These are phyloP conservation scores for Chamaetylas fuelleborni DNA, from an alignment of 2,113 vertebrate species.

Conservation along the genomic window DNA sequence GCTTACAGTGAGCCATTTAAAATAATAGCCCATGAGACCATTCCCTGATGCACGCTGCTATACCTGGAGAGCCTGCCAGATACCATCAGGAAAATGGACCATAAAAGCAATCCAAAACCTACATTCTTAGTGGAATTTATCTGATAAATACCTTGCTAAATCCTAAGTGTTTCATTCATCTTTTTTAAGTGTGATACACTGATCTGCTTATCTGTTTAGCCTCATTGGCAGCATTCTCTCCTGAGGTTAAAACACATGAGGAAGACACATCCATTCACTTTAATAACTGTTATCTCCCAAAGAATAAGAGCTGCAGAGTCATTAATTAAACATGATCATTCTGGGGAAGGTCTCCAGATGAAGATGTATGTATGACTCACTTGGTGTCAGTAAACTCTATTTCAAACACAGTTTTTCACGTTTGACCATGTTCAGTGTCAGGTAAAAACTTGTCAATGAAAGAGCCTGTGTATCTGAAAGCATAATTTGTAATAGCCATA, in stretches of 20 bases:
- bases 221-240: background rate
- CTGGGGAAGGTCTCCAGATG: background rate
- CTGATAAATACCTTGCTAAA: constrained; percentile 51
- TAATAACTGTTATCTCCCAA: background rate
- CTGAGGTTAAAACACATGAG: background rate
- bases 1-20: background rate
- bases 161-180: constrained; percentile 39
- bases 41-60: background rate
- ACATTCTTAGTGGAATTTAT: constrained; percentile 4
- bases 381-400: background rate
- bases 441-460: background rate
- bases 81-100: constrained; percentile 32
- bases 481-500: background rate
- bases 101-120: constrained; percentile 40
- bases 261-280: constrained; percentile 5
- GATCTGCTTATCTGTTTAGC: constrained; percentile 8
- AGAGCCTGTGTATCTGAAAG: background rate
- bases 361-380: background rate
- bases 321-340: constrained; percentile 24
- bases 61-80: constrained; percentile 23
- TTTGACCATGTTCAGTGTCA: background rate
- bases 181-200: background rate
- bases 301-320: background rate
- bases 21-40: constrained; percentile 20
- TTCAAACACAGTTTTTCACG: background rate